Conservation (phyloP, 2,888 invertebrate genomes). For the Poecilobothrus nobilitatus region DNA sequence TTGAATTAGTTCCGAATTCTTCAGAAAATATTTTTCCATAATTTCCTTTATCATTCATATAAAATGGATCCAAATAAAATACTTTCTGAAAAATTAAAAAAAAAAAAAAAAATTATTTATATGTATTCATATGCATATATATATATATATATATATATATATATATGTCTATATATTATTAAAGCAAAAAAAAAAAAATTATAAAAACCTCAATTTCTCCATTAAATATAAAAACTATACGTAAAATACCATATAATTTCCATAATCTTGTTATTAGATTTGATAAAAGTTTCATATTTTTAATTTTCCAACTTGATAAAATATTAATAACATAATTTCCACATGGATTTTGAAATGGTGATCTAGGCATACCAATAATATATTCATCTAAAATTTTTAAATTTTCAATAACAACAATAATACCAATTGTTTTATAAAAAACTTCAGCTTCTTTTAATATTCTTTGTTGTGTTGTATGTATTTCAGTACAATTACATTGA, state of each 20-base stretch:
- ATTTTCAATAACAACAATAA: neutral
- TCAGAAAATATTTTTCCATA: neutral
- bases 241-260: neutral
- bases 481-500: neutral
- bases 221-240: neutral
- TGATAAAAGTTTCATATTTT: neutral
- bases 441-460: constrained; percentile 3
- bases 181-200: too few relatives aligned
- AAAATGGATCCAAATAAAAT: neutral
- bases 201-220: neutral
- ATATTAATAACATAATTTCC: neutral
- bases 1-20: neutral
- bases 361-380: neutral
- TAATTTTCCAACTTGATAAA: neutral
- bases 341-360: neutral
- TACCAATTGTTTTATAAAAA: neutral
- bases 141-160: too few relatives aligned
- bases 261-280: neutral
- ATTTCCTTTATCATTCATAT: neutral
- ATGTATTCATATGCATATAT: neutral
- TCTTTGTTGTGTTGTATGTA: neutral
- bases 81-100: neutral
- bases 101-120: neutral
- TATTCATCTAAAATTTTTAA: neutral
- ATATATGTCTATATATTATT: too few relatives aligned